Evolutionary conservation across 2,888 invertebrate genomes (phyloP).

Genomic region (Drosophila algonquin): DNA sequence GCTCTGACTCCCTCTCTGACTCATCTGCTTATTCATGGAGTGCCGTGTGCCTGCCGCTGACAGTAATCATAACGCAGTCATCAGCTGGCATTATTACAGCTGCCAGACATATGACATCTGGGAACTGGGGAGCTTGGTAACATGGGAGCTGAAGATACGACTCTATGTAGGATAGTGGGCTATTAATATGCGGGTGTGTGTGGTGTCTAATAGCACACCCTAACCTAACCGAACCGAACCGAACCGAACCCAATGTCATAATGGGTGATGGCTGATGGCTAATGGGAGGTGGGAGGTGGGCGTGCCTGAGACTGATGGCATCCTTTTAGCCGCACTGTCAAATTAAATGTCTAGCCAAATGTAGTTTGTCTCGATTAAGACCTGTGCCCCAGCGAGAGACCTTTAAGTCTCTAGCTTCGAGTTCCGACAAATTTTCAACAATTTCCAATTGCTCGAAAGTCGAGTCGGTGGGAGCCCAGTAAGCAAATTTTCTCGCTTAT

Average conservation of each 20-base stretch:
- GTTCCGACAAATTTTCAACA: background rate
- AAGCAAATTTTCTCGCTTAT: slow-evolving; percentile 53
- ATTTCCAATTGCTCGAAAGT: background rate
- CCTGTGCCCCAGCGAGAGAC: background rate
- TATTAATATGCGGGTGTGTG: slow-evolving; percentile 32
- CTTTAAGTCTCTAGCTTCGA: slow-evolving; percentile 8
- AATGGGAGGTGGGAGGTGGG: slow-evolving; percentile 15
- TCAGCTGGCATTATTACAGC: slow-evolving; percentile 70
- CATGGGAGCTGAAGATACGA: slow-evolving; percentile 4
- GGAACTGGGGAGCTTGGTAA: slow-evolving; percentile 58
- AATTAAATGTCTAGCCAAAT: slow-evolving; percentile 70
- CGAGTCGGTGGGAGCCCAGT: slow-evolving; percentile 24
- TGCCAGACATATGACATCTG: slow-evolving; percentile 76
- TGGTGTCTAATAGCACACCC: slow-evolving; percentile 17
- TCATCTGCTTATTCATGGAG: slow-evolving; percentile 67
- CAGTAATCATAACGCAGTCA: slow-evolving; percentile 77
- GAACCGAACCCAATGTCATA: slow-evolving; percentile 62
- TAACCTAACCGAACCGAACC: slow-evolving; percentile 16
- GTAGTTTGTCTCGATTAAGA: slow-evolving; percentile 52
- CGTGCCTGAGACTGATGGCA: slow-evolving; percentile 67
- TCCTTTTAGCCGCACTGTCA: slow-evolving; percentile 68
- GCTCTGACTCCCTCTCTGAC: slow-evolving; percentile 21
- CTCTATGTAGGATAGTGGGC: slow-evolving; percentile 9
- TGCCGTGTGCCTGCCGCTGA: slow-evolving; percentile 60
- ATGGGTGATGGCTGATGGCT: slow-evolving; percentile 35